Conservation (phyloP, 53 echinoderm and acorn worm genomes). For the Astropecten irregularis region DNA sequence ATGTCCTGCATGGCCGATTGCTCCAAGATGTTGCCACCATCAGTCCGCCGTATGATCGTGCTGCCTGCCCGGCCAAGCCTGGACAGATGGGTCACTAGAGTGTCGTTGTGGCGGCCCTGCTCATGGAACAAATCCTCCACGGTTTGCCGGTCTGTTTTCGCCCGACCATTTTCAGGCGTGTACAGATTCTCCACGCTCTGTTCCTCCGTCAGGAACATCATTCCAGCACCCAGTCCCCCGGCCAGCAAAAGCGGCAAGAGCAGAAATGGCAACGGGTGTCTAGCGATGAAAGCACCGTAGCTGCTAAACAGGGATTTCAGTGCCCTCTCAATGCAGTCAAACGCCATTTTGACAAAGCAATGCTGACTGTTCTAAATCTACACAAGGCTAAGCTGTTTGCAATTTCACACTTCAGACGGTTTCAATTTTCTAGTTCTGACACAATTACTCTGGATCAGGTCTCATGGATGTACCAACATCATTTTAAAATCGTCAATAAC, state of each 20-base stretch:
- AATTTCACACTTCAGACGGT: no score
- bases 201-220: constrained; percentile 42
- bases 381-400: background rate
- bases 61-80: constrained; percentile 10
- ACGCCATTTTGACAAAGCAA: constrained; percentile 40
- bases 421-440: no score
- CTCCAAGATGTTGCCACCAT: constrained; percentile 43
- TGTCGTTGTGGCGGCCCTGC: constrained; percentile 12
- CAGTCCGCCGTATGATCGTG: constrained; percentile 19
- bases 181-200: constrained; percentile 36
- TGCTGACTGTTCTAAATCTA: background rate
- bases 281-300: constrained; percentile 55
- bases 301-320: constrained; percentile 4
- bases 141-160: constrained; percentile 36
- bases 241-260: constrained; percentile 37
- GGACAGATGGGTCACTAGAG: background rate
- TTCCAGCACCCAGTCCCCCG: constrained; percentile 29
- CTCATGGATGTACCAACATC: no score
- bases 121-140: constrained; percentile 24
- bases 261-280: constrained; percentile 53
- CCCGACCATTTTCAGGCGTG: constrained; percentile 57
- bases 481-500: no score
- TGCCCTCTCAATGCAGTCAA: constrained; percentile 37
- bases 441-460: no score
- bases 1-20: constrained; percentile 15